Evolutionary conservation across 2,113 vertebrate species (phyloP).

Genomic region (Tachysurus fulvidraco): DNA sequence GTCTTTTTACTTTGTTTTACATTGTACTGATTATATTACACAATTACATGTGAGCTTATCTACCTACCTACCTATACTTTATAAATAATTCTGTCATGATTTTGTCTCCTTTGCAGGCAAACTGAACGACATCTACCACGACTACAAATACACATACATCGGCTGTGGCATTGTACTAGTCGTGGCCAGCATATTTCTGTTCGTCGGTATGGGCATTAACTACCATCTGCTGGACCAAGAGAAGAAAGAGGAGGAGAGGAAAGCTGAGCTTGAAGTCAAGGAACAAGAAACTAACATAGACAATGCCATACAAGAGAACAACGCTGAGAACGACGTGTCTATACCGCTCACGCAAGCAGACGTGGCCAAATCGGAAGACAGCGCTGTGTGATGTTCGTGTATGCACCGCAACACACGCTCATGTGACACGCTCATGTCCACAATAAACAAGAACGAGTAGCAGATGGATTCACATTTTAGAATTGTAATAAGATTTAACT

Average conservation of each 20-base stretch:
- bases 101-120: constrained; percentile 30
- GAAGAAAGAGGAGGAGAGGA: constrained; percentile 70
- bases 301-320: constrained; percentile 66
- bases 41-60: not conserved
- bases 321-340: constrained; percentile 59
- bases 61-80: too few relatives aligned
- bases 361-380: constrained; percentile 65
- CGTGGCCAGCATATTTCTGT: constrained; percentile 81
- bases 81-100: not conserved
- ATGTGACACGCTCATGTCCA: constrained; percentile 6
- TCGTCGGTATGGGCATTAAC: constrained; percentile 92
- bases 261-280: constrained; percentile 39
- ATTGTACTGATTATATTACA: not conserved
- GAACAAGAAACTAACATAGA: constrained; percentile 68
- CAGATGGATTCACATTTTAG: not conserved
- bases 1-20: not conserved
- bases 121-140: constrained; percentile 80
- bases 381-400: constrained; percentile 56
- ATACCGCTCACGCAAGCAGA: constrained; percentile 48
- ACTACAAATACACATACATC: constrained; percentile 93
- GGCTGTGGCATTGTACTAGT: constrained; percentile 84
- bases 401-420: not conserved
- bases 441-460: constrained; percentile 5
- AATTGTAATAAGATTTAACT: not conserved
- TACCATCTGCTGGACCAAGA: constrained; percentile 84